phyloP scores from a whole-genome alignment of 2,888 invertebrate genomes.

The Tachina lurida region DNA sequence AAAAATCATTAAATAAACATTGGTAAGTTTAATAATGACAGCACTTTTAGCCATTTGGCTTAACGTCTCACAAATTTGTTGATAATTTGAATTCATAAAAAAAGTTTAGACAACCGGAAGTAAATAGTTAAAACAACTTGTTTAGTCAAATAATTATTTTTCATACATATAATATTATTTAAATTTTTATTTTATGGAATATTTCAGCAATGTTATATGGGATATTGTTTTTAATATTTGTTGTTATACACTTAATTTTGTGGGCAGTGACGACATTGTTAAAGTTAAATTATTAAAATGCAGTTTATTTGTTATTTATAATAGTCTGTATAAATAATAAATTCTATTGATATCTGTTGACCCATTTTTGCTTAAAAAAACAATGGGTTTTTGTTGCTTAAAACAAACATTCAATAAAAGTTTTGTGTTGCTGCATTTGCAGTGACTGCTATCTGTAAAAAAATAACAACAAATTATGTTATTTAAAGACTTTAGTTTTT shows the following conservation, averaged over 20 bases:
- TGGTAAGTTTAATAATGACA: slow-evolving; percentile 41
- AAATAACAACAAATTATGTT: not conserved
- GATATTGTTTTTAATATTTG: not conserved
- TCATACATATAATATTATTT: not conserved
- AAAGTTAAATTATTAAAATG: slow-evolving; percentile 25
- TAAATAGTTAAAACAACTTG: not conserved
- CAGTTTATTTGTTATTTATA: slow-evolving; percentile 8
- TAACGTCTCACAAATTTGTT: not conserved
- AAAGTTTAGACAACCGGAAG: not conserved
- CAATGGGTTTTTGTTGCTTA: not conserved
- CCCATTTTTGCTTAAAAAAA: slow-evolving; percentile 14
- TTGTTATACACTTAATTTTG: not conserved
- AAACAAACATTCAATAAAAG: not conserved
- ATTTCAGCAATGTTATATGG: not conserved
- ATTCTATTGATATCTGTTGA: slow-evolving; percentile 13
- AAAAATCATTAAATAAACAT: slow-evolving; percentile 54
- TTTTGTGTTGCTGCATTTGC: not conserved
- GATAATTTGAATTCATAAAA: not conserved
- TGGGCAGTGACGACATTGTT: slow-evolving; percentile 37
- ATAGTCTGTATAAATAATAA: slow-evolving; percentile 7
- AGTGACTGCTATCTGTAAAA: not conserved
- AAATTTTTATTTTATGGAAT: not conserved
- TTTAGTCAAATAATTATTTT: not conserved
- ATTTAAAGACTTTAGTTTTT: not conserved
- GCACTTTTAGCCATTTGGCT: slow-evolving; percentile 33